phyloP scores from a whole-genome alignment of 1,140 invertebrate species.

The Pararge aegeria region DNA sequence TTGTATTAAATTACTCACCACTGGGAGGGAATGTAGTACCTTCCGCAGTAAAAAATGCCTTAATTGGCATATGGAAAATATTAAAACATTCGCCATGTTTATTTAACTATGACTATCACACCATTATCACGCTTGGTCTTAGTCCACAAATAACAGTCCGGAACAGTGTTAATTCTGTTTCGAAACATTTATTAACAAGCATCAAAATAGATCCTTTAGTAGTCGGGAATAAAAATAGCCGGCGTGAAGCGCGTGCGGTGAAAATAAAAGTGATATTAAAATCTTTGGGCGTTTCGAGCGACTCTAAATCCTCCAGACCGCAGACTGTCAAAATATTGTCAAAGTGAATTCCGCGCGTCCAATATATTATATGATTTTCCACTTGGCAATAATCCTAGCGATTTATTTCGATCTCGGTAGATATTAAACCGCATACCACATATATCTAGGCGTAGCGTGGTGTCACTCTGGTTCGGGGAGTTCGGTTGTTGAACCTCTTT shows the following conservation, averaged over 20 bases:
- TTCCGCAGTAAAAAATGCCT: too few species aligned
- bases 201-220: conserved; percentile 59
- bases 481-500: conserved; percentile 71
- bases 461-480: conserved; percentile 47
- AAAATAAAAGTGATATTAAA: conserved; percentile 59
- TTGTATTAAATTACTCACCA: too few species aligned
- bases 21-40: too few species aligned
- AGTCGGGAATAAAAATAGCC: conserved; percentile 41
- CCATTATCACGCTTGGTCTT: too few species aligned
- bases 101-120: too few species aligned
- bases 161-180: background rate
- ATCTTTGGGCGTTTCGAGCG: conserved; percentile 29
- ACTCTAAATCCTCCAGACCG: conserved; percentile 64
- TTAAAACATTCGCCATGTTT: too few species aligned
- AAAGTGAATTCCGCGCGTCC: conserved; percentile 74
- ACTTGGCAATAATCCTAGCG: conserved; percentile 77
- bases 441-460: conserved; percentile 58
- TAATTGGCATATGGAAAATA: too few species aligned
- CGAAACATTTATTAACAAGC: conserved; percentile 21
- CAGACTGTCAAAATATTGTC: conserved; percentile 78
- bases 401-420: conserved; percentile 74
- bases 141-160: background rate
- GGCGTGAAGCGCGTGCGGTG: conserved; percentile 25
- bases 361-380: conserved; percentile 76
- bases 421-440: conserved; percentile 72